phyloP scores from a whole-genome alignment of 2,113 vertebrate species.

The Boleophthalmus pectinirostris region DNA sequence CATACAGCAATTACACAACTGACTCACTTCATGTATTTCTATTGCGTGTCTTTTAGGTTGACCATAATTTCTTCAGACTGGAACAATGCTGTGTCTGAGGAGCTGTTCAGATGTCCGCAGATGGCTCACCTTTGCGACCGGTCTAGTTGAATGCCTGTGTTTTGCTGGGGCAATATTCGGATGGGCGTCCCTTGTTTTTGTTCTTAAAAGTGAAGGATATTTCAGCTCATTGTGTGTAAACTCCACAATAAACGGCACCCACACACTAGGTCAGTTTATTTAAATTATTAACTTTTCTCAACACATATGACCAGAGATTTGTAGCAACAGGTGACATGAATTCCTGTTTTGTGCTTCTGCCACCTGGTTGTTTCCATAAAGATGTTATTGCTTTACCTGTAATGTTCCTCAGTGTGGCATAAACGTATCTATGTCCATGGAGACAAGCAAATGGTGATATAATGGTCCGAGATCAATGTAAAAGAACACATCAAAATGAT shows the following conservation, averaged over 20 bases:
- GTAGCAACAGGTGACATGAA: not conserved
- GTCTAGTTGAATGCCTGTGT: conserved; percentile 86
- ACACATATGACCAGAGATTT: not conserved
- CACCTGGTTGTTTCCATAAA: too few species aligned
- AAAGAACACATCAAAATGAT: too few species aligned
- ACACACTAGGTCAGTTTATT: conserved; percentile 60
- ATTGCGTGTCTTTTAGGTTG: not conserved
- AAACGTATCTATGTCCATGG: too few species aligned
- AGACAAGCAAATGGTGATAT: too few species aligned
- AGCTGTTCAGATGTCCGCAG: conserved; percentile 42
- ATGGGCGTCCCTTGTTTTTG: conserved; percentile 88
- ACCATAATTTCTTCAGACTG: not conserved
- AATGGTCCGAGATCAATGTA: too few species aligned
- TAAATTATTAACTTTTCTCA: not conserved
- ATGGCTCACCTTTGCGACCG: conserved; percentile 80
- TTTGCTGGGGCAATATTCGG: conserved; percentile 86
- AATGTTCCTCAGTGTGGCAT: too few species aligned
- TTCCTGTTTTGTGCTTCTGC: not conserved
- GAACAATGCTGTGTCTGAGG: conserved; percentile 48
- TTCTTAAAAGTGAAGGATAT: conserved; percentile 85
- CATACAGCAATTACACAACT: too few species aligned
- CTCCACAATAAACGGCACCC: conserved; percentile 54
- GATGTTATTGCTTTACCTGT: not conserved
- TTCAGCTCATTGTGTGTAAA: conserved; percentile 78
- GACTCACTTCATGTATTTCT: not conserved